Conservation (phyloP, 2,113 vertebrate genomes). For the Gymnogyps californianus region DNA sequence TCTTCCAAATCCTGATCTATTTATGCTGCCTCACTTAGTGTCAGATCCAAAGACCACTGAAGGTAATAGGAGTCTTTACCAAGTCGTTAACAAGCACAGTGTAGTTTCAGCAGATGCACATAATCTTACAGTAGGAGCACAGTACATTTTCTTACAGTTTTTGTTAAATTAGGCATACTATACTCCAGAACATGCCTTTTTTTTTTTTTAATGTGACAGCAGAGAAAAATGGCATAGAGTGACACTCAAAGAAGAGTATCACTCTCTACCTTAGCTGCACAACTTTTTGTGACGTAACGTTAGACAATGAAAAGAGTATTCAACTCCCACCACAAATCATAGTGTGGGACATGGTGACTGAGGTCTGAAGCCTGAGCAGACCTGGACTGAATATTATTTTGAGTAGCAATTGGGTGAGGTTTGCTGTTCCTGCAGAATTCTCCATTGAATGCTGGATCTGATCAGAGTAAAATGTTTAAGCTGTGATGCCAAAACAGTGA, state of each 20-base stretch:
- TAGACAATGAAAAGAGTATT: neutral
- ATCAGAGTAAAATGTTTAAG: neutral
- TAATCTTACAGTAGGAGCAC: neutral
- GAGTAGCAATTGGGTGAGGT: neutral
- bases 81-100: neutral
- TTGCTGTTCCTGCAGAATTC: neutral
- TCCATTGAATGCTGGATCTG: neutral
- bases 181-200: neutral
- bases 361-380: neutral
- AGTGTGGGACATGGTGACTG: neutral
- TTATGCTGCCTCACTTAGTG: constrained; percentile 3
- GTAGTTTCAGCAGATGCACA: neutral
- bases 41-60: neutral
- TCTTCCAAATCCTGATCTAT: constrained; percentile 28
- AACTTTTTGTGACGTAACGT: neutral
- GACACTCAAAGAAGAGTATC: neutral
- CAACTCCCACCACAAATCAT: neutral
- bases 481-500: neutral
- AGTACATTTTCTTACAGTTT: neutral
- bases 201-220: neutral
- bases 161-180: neutral
- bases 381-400: neutral
- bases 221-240: neutral
- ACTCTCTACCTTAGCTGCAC: neutral
- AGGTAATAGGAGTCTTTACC: neutral